Conservation (phyloP, 2,113 vertebrate genomes). For the Pseudonaja textilis region DNA sequence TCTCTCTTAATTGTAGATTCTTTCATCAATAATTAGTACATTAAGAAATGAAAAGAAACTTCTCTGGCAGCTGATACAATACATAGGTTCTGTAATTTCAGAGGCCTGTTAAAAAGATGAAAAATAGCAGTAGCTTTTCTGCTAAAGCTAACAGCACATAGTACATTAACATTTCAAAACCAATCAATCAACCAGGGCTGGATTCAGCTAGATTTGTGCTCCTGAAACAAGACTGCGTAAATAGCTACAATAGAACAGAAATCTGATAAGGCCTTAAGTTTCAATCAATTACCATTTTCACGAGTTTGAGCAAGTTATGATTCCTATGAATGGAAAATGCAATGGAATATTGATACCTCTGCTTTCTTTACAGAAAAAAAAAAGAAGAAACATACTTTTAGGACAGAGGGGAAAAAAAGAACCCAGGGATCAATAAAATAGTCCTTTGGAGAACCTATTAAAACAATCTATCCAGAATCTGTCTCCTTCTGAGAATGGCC, state of each 20-base stretch:
- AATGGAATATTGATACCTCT: background rate
- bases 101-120: conserved; percentile 25
- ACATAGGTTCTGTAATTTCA: conserved; percentile 24
- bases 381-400: background rate
- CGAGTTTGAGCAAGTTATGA: background rate
- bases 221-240: background rate
- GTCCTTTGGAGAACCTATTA: background rate
- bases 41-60: conserved; percentile 23
- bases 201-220: background rate
- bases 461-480: background rate
- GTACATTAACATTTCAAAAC: background rate
- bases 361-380: background rate
- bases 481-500: background rate
- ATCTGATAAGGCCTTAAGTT: background rate
- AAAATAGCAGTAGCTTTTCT: background rate
- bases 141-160: conserved; percentile 1
- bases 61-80: background rate
- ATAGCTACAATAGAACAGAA: background rate
- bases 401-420: background rate
- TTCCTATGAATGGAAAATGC: background rate
- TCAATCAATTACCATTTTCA: background rate
- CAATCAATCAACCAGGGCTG: background rate
- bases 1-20: conserved; percentile 27
- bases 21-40: conserved; percentile 22
- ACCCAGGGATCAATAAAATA: background rate